A percentile compares a stretch with the other conserved stretches of the same genome.
These are phyloP conservation scores for Podargus strigoides DNA, from an alignment of 2,797 vertebrate species.

Conservation along the genomic window DNA sequence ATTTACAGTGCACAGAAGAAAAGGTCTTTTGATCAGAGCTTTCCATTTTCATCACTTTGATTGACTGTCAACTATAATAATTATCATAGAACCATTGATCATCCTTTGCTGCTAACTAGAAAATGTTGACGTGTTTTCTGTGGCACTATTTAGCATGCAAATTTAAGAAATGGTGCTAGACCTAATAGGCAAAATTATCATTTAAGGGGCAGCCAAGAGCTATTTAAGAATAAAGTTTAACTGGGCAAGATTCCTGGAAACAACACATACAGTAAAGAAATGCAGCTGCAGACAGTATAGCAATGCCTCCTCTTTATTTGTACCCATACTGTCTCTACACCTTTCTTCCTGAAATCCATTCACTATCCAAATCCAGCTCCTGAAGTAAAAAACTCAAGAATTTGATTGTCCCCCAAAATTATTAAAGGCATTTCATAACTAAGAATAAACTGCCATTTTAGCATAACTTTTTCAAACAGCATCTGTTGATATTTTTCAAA, in stretches of 20 bases:
- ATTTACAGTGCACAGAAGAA: conserved; percentile 58
- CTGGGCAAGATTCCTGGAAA: background rate
- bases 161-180: background rate
- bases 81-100: conserved; percentile 65
- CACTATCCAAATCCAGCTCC: background rate
- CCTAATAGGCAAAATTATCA: background rate
- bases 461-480: background rate
- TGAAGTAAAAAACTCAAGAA: background rate
- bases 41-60: conserved; percentile 59
- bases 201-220: background rate
- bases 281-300: background rate
- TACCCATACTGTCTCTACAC: background rate
- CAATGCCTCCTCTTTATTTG: background rate
- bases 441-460: background rate
- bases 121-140: conserved; percentile 46
- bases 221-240: background rate
- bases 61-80: conserved; percentile 60
- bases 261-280: background rate
- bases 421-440: background rate
- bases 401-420: background rate
- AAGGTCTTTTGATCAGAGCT: conserved; percentile 63
- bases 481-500: background rate
- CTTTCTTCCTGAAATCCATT: background rate
- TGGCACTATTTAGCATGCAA: conserved; percentile 17
- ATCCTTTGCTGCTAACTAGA: conserved; percentile 46